Conservation (phyloP, 1,140 invertebrate genomes). For the Tyrophagus putrescentiae region DNA sequence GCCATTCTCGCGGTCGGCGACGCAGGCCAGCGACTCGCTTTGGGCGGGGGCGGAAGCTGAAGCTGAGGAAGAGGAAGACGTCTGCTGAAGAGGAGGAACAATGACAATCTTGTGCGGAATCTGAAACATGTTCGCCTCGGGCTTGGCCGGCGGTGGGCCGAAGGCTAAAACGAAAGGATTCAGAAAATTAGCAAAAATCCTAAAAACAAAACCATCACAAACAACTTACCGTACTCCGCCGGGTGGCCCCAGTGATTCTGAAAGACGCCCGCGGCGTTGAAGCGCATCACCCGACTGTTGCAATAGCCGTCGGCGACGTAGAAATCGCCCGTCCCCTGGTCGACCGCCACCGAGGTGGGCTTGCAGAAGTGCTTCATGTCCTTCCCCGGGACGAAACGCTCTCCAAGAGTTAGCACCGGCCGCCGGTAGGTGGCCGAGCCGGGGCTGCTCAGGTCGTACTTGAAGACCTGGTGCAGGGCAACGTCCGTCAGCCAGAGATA, state of each 20-base stretch:
- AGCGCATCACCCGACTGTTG: slow-evolving; percentile 72
- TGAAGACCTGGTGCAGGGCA: slow-evolving; percentile 70
- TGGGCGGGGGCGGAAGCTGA: too few relatives aligned
- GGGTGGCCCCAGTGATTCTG: slow-evolving; percentile 31
- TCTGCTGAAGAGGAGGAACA: too few relatives aligned
- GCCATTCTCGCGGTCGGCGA: slow-evolving; percentile 87
- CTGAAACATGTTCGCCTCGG: slow-evolving; percentile 35
- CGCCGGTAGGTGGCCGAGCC: slow-evolving; percentile 39
- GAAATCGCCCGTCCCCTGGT: slow-evolving; percentile 58
- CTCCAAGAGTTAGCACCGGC: slow-evolving; percentile 59
- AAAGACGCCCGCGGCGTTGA: slow-evolving; percentile 54
- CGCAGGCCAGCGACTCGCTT: slow-evolving; percentile 68
- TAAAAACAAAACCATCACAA: not conserved
- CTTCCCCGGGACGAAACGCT: slow-evolving; percentile 61
- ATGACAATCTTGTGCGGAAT: slow-evolving; percentile 71
- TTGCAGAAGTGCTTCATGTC: slow-evolving; percentile 70
- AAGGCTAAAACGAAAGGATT: not conserved
- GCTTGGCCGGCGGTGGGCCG: slow-evolving; percentile 2
- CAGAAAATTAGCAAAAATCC: not conserved
- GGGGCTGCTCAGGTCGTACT: slow-evolving; percentile 47
- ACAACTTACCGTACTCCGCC: not conserved
- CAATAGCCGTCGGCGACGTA: slow-evolving; percentile 92
- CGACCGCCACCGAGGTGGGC: slow-evolving; percentile 77
- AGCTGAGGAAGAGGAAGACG: too few relatives aligned
- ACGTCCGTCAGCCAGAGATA: slow-evolving; percentile 46